Percentiles rank a stretch among this genome's conserved stretches.
These are phyloP conservation scores for Podargus strigoides DNA, from an alignment of 2,797 vertebrate genomes.

Conservation along the genomic window DNA sequence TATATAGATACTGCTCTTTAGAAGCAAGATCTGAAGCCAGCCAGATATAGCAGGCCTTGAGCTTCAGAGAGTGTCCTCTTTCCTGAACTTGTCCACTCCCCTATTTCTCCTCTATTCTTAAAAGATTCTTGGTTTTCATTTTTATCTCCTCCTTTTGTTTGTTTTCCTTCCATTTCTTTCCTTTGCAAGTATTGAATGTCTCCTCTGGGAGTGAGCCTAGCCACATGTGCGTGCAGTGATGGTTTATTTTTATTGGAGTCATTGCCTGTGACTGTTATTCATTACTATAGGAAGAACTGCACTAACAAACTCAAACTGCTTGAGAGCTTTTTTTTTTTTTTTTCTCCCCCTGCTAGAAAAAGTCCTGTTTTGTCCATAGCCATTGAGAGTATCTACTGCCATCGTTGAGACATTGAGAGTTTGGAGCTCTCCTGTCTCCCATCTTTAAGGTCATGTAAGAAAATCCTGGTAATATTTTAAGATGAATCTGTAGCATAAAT, in stretches of 20 bases:
- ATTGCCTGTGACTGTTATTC: conserved; percentile 56
- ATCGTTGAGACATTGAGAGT: neutral
- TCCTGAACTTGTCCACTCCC: neutral
- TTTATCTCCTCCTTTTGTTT: conserved; percentile 40
- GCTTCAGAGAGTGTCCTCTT: neutral
- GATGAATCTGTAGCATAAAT: neutral
- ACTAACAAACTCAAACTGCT: conserved; percentile 20
- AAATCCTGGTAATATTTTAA: neutral
- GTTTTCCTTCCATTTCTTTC: conserved; percentile 46
- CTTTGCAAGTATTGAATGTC: conserved; percentile 38
- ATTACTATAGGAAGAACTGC: conserved; percentile 54
- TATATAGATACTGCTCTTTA: neutral
- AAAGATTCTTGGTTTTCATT: conserved; percentile 27
- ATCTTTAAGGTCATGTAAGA: neutral
- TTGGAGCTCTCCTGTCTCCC: neutral
- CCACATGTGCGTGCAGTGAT: conserved; percentile 8
- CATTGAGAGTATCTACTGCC: neutral
- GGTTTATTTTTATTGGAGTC: conserved; percentile 34
- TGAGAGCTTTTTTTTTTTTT: neutral
- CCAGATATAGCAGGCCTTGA: neutral
- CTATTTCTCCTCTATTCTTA: conserved; percentile 1
- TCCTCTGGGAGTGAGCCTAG: conserved; percentile 27
- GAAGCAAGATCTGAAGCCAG: neutral
- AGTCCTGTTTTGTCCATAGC: conserved; percentile 7
- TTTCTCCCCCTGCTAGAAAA: conserved; percentile 40